Base-by-base conservation (phyloP, 2,113 vertebrate species). In the Lathamus discolor region DNA sequence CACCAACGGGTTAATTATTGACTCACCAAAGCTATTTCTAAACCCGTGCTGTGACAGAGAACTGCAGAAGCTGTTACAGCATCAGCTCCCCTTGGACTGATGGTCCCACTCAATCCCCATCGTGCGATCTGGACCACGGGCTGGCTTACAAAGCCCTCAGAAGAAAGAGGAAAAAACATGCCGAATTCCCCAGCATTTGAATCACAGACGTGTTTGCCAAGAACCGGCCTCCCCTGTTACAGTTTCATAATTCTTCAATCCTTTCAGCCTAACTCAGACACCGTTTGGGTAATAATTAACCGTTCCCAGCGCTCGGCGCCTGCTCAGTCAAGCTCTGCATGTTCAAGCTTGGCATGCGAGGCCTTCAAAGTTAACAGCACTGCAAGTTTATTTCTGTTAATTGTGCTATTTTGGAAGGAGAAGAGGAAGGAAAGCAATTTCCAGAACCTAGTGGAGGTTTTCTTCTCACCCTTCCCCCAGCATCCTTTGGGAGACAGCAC, bases 251-350 rank as follows among this genome's bases (percentile, higher is more conserved):
- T 73, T 89, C 92, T 24, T 51, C 90, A 39, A 1, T 8, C 76
- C 93, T 90, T 86, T 29, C 87, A 92, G 93, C 24, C 94, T 77
- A 14, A 23, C 92, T 92, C 94, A 84, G 96, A 86, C 94, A 87
- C 93, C 92, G 0, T 92, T 91, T 59, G 95, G 96, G 95, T 83
- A 96, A 97, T 96, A 55, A 97, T 95, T 94, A 97, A 97, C 96
- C 2, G 5, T 86, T 93, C 91, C 91, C 77, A 85, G 92, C 0
- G 3, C 88, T 84, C 77, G 2, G 85, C 7, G 62, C 52, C 82
- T 83, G 82, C 88, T 68, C 83, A 2, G 12, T 33, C 2, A 28
- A 68, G 86, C 63, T 81, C 86, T 67, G 43, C n/a, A 0, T 80
- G 84, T 74, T 82, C 48, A 13, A 90, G 86, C 73, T 63, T 81